phyloP scores from a whole-genome alignment of 2,113 vertebrate species.

The Coracopsis vasa region DNA sequence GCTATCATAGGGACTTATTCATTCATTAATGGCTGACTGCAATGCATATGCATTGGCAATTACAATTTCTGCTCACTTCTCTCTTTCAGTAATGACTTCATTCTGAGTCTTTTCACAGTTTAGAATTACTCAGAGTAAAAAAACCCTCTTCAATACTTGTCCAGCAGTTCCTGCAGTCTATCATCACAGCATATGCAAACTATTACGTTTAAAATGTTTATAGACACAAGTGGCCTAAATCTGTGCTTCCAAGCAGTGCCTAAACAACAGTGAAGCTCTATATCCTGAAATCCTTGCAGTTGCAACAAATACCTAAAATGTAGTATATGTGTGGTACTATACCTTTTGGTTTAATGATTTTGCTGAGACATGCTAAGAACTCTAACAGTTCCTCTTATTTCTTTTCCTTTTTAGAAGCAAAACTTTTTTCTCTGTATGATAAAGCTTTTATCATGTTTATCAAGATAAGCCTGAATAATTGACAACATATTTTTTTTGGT shows the following conservation, averaged over 20 bases:
- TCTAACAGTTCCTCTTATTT: neutral
- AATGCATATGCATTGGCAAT: neutral
- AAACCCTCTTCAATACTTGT: neutral
- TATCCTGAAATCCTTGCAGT: neutral
- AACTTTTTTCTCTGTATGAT: neutral
- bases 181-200: neutral
- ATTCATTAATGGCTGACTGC: neutral
- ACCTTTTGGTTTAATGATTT: neutral
- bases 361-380: neutral
- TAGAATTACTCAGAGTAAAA: neutral
- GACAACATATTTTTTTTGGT: neutral
- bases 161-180: neutral
- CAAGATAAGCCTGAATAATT: neutral
- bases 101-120: neutral
- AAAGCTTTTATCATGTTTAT: neutral
- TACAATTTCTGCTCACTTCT: neutral
- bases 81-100: neutral
- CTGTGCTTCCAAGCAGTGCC: neutral
- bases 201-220: neutral
- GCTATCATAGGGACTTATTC: neutral
- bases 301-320: neutral
- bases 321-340: neutral
- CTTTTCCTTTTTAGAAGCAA: neutral
- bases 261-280: neutral
- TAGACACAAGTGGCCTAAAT: neutral